A percentile compares a stretch with the other conserved stretches of the same genome.
Conservation (phyloP, 2,113 vertebrate genomes). For the Hyla sarda region DNA sequence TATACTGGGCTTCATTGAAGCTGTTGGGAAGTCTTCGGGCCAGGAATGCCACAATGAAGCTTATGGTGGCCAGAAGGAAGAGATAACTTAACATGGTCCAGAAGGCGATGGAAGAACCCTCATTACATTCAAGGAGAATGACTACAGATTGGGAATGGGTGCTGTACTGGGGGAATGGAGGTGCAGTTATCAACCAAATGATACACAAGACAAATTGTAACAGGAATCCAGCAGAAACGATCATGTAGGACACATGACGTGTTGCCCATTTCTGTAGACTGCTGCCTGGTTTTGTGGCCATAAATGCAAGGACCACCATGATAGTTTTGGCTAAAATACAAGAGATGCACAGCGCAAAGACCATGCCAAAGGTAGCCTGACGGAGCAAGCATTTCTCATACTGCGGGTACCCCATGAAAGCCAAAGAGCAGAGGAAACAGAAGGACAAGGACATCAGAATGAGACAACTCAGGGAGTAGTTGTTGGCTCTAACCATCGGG, state of each 20-base stretch:
- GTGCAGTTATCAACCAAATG: constrained; percentile 60
- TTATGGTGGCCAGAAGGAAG: background rate
- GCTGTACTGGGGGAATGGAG: constrained; percentile 64
- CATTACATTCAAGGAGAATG: background rate
- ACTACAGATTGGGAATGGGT: constrained; percentile 6
- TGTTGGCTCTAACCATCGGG: constrained; percentile 59
- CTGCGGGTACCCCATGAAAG: constrained; percentile 30
- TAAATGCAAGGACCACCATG: constrained; percentile 53
- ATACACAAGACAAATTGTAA: constrained; percentile 30
- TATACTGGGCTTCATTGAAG: background rate
- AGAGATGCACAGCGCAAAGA: constrained; percentile 54
- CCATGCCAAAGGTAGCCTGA: constrained; percentile 51
- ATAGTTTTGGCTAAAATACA: constrained; percentile 60
- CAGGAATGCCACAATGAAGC: background rate
- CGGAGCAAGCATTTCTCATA: background rate
- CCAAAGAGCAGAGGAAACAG: constrained; percentile 52
- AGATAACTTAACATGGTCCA: constrained; percentile 8
- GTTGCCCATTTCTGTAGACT: constrained; percentile 38
- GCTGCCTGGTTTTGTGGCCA: constrained; percentile 49
- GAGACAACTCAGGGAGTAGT: constrained; percentile 47
- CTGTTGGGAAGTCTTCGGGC: background rate
- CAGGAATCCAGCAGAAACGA: constrained; percentile 36
- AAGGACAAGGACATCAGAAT: constrained; percentile 50
- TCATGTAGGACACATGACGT: constrained; percentile 5
- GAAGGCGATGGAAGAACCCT: background rate